Evolutionary conservation across 2,888 invertebrate species (phyloP), one percentile per base, ranked within the genome.

Genomic region (Eupithecia subumbrata): DNA sequence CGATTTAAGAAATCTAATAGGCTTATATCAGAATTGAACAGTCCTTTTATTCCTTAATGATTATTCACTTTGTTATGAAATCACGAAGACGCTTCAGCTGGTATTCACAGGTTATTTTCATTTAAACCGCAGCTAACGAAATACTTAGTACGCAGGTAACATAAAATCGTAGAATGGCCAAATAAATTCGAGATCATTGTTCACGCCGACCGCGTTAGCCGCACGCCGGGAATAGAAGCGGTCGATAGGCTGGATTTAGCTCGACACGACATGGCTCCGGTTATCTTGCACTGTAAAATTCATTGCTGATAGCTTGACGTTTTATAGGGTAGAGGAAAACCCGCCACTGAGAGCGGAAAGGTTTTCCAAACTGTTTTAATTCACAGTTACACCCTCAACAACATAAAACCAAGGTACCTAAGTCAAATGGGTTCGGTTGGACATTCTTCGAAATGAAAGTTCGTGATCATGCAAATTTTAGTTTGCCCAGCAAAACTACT

Each of bases 171-270:
- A 73, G 68, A 77, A 71, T 71, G 74, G 77, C 70, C 77, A 67
- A 76, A 79, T 79, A 79, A 77, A 79, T 76, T 71, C 43, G 72
- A 74, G 73, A 79, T 77, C 76, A 79, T 77, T 79, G 77, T 76
- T 72, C 74, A 70, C 67, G 73, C 63, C 67, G 69, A 71, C 63
- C 30, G 76, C 71, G 67, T 5, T 71, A 73, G 71, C 69, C 73
- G 75, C 76, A 68, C 48, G 76, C 71, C 75, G 60, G 40, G 70
- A 73, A 76, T 67, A 76, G 71, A 70, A 71, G 63, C 78, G 79
- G 74, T 80, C 80, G 80, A 79, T 79, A 78, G 69, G 74, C 76
- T 73, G 77, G 78, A 80, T 78, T 77, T 71, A 74, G 78, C 72
- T 68, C 78, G 74, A 71, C 73, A 71, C 73, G 66, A 74, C 73